These are phyloP conservation scores for Trissolcus brochymenae DNA, from an alignment of 2,888 invertebrate genomes.

Conservation along the genomic window DNA sequence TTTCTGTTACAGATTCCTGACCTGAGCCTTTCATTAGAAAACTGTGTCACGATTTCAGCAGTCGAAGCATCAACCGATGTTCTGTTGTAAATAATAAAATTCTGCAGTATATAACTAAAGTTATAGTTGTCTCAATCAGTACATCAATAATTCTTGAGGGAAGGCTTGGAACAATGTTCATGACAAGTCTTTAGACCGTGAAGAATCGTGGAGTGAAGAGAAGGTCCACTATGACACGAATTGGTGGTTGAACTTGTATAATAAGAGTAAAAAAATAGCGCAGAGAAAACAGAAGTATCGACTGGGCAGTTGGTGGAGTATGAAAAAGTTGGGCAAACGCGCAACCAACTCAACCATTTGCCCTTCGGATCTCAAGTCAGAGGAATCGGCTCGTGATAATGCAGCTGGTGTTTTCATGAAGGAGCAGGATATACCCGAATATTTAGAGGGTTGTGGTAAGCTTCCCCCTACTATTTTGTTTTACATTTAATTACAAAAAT, in stretches of 20 bases:
- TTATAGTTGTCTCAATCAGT: not conserved
- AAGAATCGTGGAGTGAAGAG: constrained; percentile 3
- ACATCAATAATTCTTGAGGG: not conserved
- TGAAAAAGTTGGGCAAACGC: constrained; percentile 58
- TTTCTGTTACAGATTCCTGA: too few species aligned
- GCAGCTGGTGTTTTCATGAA: constrained; percentile 68
- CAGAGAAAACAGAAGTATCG: not conserved
- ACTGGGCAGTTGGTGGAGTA: constrained; percentile 39
- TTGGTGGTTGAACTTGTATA: not conserved
- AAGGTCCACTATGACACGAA: constrained; percentile 3
- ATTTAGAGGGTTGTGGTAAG: constrained; percentile 73
- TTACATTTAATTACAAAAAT: too few species aligned
- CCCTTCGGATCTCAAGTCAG: constrained; percentile 46
- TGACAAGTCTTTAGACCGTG: constrained; percentile 10
- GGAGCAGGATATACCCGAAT: constrained; percentile 75
- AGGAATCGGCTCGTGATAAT: constrained; percentile 34
- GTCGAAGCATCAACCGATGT: too few species aligned
- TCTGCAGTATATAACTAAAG: not conserved
- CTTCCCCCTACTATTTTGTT: not conserved
- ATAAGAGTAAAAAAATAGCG: constrained; percentile 4
- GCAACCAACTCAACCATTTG: constrained; percentile 52
- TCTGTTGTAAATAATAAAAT: too few species aligned
- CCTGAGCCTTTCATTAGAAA: not conserved
- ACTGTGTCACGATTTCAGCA: too few species aligned
- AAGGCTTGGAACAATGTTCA: constrained; percentile 24